These are phyloP conservation scores for Drosophila micromelanica DNA, from an alignment of 1,140 invertebrate species.

Conservation along the genomic window DNA sequence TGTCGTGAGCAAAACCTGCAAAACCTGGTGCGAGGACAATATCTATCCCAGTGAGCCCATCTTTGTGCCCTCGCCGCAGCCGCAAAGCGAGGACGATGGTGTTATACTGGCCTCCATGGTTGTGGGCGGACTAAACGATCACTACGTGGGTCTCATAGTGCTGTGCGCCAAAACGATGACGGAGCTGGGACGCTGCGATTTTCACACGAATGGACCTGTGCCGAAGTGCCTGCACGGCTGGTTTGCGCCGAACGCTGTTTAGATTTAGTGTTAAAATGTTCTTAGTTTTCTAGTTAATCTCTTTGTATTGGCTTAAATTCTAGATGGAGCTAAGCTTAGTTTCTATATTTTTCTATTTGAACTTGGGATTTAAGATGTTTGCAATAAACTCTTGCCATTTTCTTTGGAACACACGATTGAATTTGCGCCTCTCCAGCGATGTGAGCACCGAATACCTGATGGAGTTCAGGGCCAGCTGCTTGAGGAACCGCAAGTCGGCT, in stretches of 20 bases:
- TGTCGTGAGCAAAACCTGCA: constrained; percentile 86
- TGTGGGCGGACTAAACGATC: constrained; percentile 86
- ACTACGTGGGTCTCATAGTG: constrained; percentile 88
- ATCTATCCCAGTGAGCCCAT: constrained; percentile 94
- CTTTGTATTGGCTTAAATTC: constrained; percentile 19
- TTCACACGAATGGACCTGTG: constrained; percentile 88
- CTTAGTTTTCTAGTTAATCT: neutral
- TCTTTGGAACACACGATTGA: constrained; percentile 74
- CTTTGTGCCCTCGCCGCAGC: constrained; percentile 90
- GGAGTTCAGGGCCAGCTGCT: constrained; percentile 90
- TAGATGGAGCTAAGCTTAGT: constrained; percentile 20
- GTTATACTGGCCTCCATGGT: constrained; percentile 89
- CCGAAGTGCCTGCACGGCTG: constrained; percentile 93
- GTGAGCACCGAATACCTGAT: constrained; percentile 85
- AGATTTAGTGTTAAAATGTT: constrained; percentile 12
- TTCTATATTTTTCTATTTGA: constrained; percentile 26
- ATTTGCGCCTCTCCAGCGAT: constrained; percentile 69
- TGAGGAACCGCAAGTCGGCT: constrained; percentile 88
- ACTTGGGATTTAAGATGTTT: constrained; percentile 78
- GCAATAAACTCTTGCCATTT: constrained; percentile 83
- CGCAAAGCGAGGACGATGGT: constrained; percentile 92
- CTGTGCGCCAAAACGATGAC: constrained; percentile 88
- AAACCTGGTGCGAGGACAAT: constrained; percentile 90
- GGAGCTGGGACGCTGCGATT: constrained; percentile 89
- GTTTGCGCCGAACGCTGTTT: constrained; percentile 86